A percentile compares a stretch with the other conserved stretches of the same genome.
Evolutionary conservation across 2,113 vertebrate species (phyloP).

Genomic region (Fukomys damarensis): DNA sequence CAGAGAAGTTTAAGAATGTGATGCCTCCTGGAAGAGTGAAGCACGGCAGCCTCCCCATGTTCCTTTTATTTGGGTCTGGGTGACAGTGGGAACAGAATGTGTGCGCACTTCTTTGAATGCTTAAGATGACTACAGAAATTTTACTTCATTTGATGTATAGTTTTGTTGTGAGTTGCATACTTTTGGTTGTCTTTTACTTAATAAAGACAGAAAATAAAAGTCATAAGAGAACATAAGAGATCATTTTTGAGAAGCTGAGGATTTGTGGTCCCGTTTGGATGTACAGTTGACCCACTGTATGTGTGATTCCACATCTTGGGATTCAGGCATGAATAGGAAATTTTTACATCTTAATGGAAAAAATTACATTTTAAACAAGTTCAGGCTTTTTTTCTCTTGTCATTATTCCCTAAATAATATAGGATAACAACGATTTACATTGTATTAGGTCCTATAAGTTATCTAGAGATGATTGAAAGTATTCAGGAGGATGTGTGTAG

Average conservation of each 20-base stretch:
- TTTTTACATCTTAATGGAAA: neutral
- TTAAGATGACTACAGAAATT: neutral
- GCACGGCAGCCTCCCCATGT: neutral
- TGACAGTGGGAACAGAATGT: no score
- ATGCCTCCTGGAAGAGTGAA: neutral
- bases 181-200: constrained; percentile 28
- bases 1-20: neutral
- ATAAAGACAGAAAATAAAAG: neutral
- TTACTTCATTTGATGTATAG: neutral
- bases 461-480: neutral
- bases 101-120: neutral
- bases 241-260: neutral
- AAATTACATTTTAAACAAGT: neutral
- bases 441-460: neutral
- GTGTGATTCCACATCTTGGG: neutral
- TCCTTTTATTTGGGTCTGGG: neutral
- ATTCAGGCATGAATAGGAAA: neutral
- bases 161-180: neutral
- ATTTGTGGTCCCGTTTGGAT: neutral
- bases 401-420: neutral
- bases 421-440: neutral
- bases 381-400: neutral
- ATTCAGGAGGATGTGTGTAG: no score
- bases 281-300: no score
- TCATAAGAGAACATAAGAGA: neutral